Base-by-base conservation (phyloP, 2,113 vertebrate species). In the Tachysurus fulvidraco region DNA sequence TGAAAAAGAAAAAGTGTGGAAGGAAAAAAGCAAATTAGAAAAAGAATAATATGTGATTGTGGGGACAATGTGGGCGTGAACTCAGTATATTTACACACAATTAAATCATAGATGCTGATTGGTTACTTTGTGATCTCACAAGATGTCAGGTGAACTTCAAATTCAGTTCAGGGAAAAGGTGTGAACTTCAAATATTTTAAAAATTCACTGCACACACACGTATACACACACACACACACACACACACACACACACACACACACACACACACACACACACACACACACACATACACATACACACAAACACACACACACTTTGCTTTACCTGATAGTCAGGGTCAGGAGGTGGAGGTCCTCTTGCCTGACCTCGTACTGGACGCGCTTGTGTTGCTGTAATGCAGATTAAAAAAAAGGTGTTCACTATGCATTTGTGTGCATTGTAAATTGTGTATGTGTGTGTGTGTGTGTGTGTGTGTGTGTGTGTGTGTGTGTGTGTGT, bases 281-380 rank as follows among this genome's bases (percentile, higher is more conserved):
- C 59, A 62, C 23, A 76, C 78, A 86, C 5, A n/a, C 3, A 71
- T n/a, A n/a, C n/a, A n/a, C n/a, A n/a, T n/a, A n/a, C 17, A n/a
- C 7, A 73, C 50, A 36, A 4, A 74, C 59, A 83, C 71, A 74
- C 19, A 73, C 19, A 46, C 30, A 71, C 71, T 11, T 41, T 17
- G 4, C 30, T 85, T 0, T 85, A 95, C 94, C 91, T 93, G 93
- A 82, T 95, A 95, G 52, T 93, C 91, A 23, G 87, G 52, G 7
- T 73, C 44, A 0, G 89, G 88, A 67, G 30, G 71, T 8, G 88
- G 50, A 4, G 92, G 91, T 74, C 1, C 87, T 0, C 76, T 41
- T 74, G 41, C 30, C 69, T 83, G 90, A 62, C 0, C 86, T 0
- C 80, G 5, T 80, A 30, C 28, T 85, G 85, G 77, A 84, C 0